Evolutionary conservation across 1,140 invertebrate species (phyloP), one percentile per base, ranked within the genome.

Genomic region (Solenopsis fugax): DNA sequence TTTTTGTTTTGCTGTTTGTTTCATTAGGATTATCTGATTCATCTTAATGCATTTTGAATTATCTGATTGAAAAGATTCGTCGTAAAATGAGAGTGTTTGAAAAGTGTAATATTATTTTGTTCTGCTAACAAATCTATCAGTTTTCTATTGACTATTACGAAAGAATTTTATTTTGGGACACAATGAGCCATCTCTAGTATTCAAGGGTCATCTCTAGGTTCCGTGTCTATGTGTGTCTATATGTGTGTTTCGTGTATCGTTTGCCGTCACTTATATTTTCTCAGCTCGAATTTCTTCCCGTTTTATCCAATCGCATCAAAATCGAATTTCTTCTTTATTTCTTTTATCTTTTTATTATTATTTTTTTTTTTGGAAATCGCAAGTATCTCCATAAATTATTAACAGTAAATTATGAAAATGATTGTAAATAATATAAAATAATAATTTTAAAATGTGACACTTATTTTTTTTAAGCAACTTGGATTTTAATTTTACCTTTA

Each of bases 101-200:
- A 69, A 56, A 24, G 13, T 56, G 21, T 45, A 10, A 41, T 21
- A n/a, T 6, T 81, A 54, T 54, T 0, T 24, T 37, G 10, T 16
- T 80, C n/a, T 18, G n/a, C 10, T 50, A 18, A 67, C 24, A 54
- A 81, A 41, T 56, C n/a, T 67, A 41, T 69, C 4, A 69, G n/a
- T 80, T n/a, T 81, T 56, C 21, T 18, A 48, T 67, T 45, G 34
- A 67, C 48, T 80, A 80, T 69, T 52, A 9, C 9, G 48, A 81
- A 69, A 69, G 10, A 65, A 65, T 50, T 54, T 69, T 13, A 41
- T 41, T 50, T 69, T 56, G 50, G 21, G 64, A 81, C 54, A 69
- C 69, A 81, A 81, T 56, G 50, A 13, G 34, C 21, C 29, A 54
- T n/a, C 37, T 80, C 50, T 24, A 81, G 9, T 54, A 2, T 41